Evolutionary conservation across 2,888 invertebrate genomes (phyloP), one percentile per base, ranked within the genome.

Genomic region (Aphidoletes aphidimyza): DNA sequence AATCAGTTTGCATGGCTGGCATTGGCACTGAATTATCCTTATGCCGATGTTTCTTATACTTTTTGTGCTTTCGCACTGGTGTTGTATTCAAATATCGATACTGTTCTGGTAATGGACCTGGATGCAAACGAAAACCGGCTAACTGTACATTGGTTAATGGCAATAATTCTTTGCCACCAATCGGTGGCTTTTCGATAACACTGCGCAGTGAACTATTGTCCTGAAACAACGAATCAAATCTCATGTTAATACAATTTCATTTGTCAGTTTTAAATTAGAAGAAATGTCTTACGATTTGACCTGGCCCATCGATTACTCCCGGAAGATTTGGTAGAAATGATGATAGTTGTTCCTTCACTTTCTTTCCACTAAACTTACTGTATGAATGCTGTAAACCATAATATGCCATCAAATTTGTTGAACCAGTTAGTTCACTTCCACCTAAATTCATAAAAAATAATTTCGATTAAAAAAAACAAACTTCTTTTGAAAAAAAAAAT

Each of bases 321-420:
- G 98, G 98, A 85, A 98, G 92, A 89, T 96, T 97, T 30, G 98
- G 98, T 86, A 98, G 92, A 90, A 98, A 98, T 19, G 98, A 97
- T 59, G 98, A 97, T 85, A 98, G 91, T 85, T 97, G 97, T 90
- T 98, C 98, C 89, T 98, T 96, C 22, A 97, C 92, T 91, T 98
- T 98, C 89, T 98, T 97, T 84, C 97, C 98, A 91, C 97, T 98
- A 91, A 98, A 98, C 92, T 98, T 98, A 91, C 96, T 98, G 90
- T 98, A 97, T 30, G 98, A 97, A 91, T 98, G 98, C 91, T 98
- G 98, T 86, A 98, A 92, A 87, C 96, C 97, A 93, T 98, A 96
- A 92, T 96, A 95, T 88, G 95, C 95, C 96, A 98, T 98, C 90
- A 98, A 94, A 92, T 98, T 98, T 87, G 96, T 97, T 88, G 98